phyloP scores from a whole-genome alignment of 2,888 invertebrate species.

The Saturnia pavonia region DNA sequence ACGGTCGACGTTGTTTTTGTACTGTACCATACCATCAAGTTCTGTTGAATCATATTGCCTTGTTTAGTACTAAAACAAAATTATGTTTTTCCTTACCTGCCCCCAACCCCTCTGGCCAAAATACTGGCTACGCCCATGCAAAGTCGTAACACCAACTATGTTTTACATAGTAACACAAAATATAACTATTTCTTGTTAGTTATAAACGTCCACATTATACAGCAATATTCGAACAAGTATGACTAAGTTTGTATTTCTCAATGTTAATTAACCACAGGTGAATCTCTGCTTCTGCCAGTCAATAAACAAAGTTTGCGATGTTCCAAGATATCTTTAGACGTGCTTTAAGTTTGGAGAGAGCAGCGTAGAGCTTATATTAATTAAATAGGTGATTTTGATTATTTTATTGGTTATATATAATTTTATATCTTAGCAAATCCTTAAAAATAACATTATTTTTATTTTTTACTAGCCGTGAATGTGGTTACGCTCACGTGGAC shows the following conservation, averaged over 20 bases:
- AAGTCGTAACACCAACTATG: not conserved
- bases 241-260: slow-evolving; percentile 1
- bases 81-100: too few relatives aligned
- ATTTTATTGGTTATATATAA: not conserved
- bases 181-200: not conserved
- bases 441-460: not conserved
- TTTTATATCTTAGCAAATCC: not conserved
- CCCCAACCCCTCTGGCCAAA: too few relatives aligned
- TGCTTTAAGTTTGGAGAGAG: not conserved
- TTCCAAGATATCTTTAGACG: not conserved
- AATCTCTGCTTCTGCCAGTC: not conserved
- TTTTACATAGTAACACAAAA: not conserved
- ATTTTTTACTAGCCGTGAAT: not conserved
- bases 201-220: not conserved
- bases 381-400: slow-evolving; percentile 25
- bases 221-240: not conserved
- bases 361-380: slow-evolving; percentile 18
- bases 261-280: not conserved
- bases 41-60: too few relatives aligned
- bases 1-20: too few relatives aligned
- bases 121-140: too few relatives aligned
- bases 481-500: too few relatives aligned
- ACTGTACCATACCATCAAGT: too few relatives aligned
- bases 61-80: too few relatives aligned
- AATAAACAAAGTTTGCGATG: slow-evolving; percentile 1